Percentiles rank a stretch among this genome's conserved stretches.
phyloP scores from a whole-genome alignment of 2,113 vertebrate species.

The Plecotus auritus region DNA sequence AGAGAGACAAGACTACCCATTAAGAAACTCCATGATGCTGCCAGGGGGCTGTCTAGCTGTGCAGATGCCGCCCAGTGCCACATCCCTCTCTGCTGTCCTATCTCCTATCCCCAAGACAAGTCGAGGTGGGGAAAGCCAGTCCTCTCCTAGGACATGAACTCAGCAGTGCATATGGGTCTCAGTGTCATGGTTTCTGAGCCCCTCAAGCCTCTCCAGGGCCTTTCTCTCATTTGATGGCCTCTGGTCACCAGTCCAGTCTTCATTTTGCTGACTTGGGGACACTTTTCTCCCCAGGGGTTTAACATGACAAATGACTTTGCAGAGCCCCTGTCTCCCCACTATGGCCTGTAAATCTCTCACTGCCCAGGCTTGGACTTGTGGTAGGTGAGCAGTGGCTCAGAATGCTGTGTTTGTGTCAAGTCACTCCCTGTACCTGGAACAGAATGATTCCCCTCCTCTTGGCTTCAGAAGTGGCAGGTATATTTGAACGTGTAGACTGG shows the following conservation, averaged over 20 bases:
- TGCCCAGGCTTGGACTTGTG: fast-evolving
- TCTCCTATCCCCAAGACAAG: background rate
- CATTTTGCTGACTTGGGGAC: background rate
- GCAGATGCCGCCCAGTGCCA: conserved; percentile 16
- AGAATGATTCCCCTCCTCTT: background rate
- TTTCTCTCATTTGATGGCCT: background rate
- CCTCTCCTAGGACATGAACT: background rate
- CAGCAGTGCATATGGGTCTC: background rate
- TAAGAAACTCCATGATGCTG: conserved; percentile 64
- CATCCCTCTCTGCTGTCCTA: background rate
- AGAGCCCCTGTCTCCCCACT: background rate
- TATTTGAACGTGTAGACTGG: background rate
- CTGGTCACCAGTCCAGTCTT: background rate
- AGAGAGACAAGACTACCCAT: conserved; percentile 16
- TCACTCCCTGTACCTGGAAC: background rate
- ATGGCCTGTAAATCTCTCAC: background rate
- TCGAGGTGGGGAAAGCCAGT: background rate
- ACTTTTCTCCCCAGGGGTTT: background rate
- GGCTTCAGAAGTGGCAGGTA: background rate
- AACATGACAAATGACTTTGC: background rate
- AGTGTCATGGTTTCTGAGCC: background rate
- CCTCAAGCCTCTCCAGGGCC: background rate
- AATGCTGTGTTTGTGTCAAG: background rate
- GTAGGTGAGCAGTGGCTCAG: background rate
- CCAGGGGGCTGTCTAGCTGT: conserved; percentile 55